Percentiles rank a stretch among this genome's conserved stretches.
Conservation (phyloP, 1,140 invertebrate species). For the Episyrphus balteatus region DNA sequence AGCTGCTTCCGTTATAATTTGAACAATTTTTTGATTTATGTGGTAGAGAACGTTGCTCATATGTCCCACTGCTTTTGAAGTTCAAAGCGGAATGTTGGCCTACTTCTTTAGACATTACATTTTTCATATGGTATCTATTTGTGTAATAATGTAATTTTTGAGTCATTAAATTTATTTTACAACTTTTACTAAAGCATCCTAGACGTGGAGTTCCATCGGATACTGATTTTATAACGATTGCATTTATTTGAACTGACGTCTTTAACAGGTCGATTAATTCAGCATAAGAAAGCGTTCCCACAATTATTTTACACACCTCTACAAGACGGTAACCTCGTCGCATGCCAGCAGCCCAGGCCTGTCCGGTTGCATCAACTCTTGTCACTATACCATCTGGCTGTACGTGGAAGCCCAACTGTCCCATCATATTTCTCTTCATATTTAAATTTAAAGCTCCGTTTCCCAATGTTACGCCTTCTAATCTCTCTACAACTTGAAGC, state of each 20-base stretch:
- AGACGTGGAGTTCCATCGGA: conserved; percentile 36
- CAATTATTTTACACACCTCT: conserved; percentile 84
- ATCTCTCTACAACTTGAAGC: conserved; percentile 61
- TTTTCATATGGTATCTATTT: no score
- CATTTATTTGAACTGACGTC: conserved; percentile 74
- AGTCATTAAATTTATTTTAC: conserved; percentile 42
- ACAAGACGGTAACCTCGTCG: conserved; percentile 80
- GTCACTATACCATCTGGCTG: conserved; percentile 92
- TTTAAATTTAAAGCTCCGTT: conserved; percentile 63
- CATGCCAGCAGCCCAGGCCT: conserved; percentile 82
- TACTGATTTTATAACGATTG: conserved; percentile 56
- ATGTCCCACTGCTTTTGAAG: neutral
- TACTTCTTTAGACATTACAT: no score
- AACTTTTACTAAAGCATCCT: conserved; percentile 57
- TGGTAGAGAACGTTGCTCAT: no score
- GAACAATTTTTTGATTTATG: no score
- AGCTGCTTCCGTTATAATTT: no score
- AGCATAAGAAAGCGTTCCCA: conserved; percentile 81
- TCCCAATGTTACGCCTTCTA: conserved; percentile 61
- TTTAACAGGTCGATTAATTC: conserved; percentile 90
- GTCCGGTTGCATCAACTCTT: conserved; percentile 78
- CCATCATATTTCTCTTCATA: conserved; percentile 60
- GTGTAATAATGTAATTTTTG: no score
- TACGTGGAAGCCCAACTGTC: conserved; percentile 90
- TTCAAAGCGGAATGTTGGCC: neutral